A percentile compares a stretch with the other conserved stretches of the same genome.
phyloP scores from a whole-genome alignment of 1,140 invertebrate genomes.

The Riptortus pedestris region DNA sequence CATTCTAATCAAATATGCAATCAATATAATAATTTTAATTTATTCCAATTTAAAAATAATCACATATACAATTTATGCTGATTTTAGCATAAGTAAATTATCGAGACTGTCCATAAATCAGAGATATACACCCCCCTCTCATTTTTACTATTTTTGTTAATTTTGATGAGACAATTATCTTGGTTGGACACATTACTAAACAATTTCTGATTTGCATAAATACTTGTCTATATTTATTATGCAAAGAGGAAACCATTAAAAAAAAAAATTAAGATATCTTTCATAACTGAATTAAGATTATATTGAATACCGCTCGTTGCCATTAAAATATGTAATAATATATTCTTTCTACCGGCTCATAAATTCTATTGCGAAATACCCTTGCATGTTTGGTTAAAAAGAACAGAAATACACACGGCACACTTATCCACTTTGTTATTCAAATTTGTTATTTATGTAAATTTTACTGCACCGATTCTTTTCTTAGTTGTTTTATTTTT shows the following conservation, averaged over 20 bases:
- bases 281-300: neutral
- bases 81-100: no score
- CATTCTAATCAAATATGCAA: no score
- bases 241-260: neutral
- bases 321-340: neutral
- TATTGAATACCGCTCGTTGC: neutral
- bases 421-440: conserved; percentile 8
- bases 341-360: neutral
- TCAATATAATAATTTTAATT: no score
- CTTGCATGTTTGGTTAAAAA: neutral
- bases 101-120: no score
- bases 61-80: no score
- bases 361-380: neutral
- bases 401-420: neutral
- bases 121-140: no score
- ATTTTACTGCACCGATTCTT: conserved; percentile 1
- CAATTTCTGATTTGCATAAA: no score
- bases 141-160: no score
- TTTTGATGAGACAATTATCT: no score
- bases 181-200: no score
- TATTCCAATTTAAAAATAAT: no score
- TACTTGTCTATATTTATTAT: neutral
- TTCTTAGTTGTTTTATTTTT: neutral
- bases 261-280: neutral
- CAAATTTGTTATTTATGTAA: conserved; percentile 11